These are phyloP conservation scores for Agriopis aurantiaria DNA, from an alignment of 2,888 invertebrate species.

Conservation along the genomic window DNA sequence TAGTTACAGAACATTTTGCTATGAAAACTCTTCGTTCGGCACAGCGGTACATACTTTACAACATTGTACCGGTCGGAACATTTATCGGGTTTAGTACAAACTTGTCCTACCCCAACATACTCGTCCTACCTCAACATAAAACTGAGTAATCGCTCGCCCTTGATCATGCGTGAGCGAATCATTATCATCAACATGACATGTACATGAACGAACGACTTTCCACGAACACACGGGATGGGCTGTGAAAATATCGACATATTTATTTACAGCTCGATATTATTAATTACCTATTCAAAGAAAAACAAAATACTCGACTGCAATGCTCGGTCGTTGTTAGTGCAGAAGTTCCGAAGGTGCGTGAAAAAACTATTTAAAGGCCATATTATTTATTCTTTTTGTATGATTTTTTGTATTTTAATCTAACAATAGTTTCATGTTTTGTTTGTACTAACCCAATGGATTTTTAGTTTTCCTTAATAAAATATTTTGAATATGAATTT, in stretches of 20 bases:
- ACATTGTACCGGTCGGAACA: conserved; percentile 1
- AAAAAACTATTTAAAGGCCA: too few relatives aligned
- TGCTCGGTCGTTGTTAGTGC: too few relatives aligned
- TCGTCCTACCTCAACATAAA: conserved; percentile 31
- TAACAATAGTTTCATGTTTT: too few relatives aligned
- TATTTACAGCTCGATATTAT: neutral
- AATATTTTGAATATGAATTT: too few relatives aligned
- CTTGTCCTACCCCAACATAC: conserved; percentile 30
- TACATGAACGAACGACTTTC: conserved; percentile 22
- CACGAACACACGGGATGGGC: conserved; percentile 11
- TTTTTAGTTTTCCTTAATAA: too few relatives aligned
- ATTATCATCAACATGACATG: conserved; percentile 28
- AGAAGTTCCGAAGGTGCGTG: too few relatives aligned
- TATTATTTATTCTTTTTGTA: too few relatives aligned
- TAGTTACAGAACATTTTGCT: too few relatives aligned
- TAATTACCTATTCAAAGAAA: neutral
- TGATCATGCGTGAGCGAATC: conserved; percentile 23
- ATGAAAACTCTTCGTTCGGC: too few relatives aligned
- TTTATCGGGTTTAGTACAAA: neutral
- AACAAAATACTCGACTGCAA: too few relatives aligned
- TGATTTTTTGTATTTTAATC: too few relatives aligned
- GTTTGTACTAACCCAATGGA: too few relatives aligned
- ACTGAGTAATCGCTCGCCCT: conserved; percentile 4
- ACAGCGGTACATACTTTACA: neutral
- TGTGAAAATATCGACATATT: neutral